Base-by-base conservation (phyloP, 2,797 vertebrate species). In the Odontamblyopus lacepedii region DNA sequence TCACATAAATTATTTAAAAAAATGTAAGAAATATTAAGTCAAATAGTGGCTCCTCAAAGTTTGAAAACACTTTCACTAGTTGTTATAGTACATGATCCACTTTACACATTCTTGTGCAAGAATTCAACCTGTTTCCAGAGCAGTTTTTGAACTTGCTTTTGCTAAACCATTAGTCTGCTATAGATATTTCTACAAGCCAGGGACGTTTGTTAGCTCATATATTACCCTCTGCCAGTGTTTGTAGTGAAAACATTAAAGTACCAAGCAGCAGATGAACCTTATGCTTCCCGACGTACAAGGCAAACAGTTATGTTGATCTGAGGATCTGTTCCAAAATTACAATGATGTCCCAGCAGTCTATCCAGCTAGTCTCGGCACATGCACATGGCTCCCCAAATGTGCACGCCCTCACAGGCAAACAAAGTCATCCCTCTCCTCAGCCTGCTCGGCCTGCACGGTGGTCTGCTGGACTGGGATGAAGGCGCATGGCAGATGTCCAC, bases 401-500 rank as follows among this genome's bases (percentile, higher is more conserved):
- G 71, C 84, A 76, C 70, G 23, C 76, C 71, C 62, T 4, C 83
- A 80, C 66, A 76, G 56, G 73, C 85, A 88, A 86, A 90, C 85
- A 85, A 79, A 85, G 76, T 83, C 79, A 64, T 80, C 76, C 72
- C 66, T 83, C 73, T 88, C 74, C 79, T 74, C 77, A 75, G 86
- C 81, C 68, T 79, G 66, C 82, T 76, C 44, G 12, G 73, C 87
- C 88, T 76, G 85, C 87, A 84, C 63, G 87, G 88, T 92, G 92
- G 91, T 91, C 91, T 83, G 85, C 87, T 89, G 89, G 87, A 92
- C 82, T 81, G 81, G 83, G 87, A 89, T 89, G 87, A 91, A 87
- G 91, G 89, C 91, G 87, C 91, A 91, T 67, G 86, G 92, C 94
- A 94, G 93, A 94, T 94, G 94, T 94, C 91, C 84, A 76, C 88